Base-by-base conservation (phyloP, 2,888 invertebrate species). In the Tortrix viridana region DNA sequence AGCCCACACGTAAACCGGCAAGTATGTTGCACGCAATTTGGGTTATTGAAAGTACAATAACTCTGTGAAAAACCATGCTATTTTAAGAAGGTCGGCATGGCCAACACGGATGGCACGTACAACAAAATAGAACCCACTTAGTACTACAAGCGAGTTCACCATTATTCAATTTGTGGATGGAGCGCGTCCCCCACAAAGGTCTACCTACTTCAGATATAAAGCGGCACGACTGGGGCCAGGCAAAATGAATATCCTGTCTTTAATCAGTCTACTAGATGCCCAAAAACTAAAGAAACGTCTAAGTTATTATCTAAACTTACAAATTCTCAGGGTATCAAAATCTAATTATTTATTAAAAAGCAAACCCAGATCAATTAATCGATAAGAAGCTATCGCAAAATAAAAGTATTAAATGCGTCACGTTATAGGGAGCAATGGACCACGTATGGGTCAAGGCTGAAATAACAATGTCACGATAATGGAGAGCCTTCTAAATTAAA, bases 101-200 rank as follows among this genome's bases (percentile, higher is more conserved):
- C 65, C 57, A 62, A 70, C 66, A 47, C 67, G 69, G 65, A 67
- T 72, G 76, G 77, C 79, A 85, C 80, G 83, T 81, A 83, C 81
- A 80, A 80, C 81, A 81, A 85, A 86, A 86, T 83, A 84, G 83
- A 85, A 84, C 85, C 86, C 86, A 85, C 82, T 88, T 86, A 87
- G 85, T 74, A 74, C 80, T 74, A 74, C 80, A 77, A 80, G 79
- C 81, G 79, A 78, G 79, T 79, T 79, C 68, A 82, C 80, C 80
- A 85, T 91, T 88, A 89, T 88, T 89, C 88, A 88, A 89, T 89
- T 88, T 88, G 77, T 77, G 72, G 73, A 73, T 78, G 76, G 78
- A 73, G 71, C 71, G 78, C 75, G 72, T 71, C 72, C 74, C 74
- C 77, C 74, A 79, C 79, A 82, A 82, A 83, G 78, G 76, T 72